A percentile compares a stretch with the other conserved stretches of the same genome.
Conservation (phyloP, 2,888 invertebrate genomes). For the Taenaris catops region DNA sequence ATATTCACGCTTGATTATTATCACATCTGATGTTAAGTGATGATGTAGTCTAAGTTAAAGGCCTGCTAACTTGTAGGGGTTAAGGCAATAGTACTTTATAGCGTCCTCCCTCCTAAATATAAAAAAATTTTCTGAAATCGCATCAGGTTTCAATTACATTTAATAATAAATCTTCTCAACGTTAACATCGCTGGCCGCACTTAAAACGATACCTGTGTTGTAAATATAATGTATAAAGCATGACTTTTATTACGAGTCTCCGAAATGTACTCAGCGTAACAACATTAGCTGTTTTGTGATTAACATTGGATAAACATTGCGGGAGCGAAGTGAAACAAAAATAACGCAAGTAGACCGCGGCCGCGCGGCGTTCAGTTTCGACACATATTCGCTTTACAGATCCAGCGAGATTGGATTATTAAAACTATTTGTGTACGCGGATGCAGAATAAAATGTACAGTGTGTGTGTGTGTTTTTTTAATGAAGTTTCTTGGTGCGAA, state of each 20-base stretch:
- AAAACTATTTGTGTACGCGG: conserved; percentile 39
- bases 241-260: no score
- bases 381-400: conserved; percentile 45
- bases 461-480: conserved; percentile 25
- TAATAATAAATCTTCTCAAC: conserved; percentile 1
- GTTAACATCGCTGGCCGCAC: background rate
- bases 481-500: conserved; percentile 17
- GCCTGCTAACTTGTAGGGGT: no score
- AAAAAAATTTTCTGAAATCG: no score
- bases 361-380: conserved; percentile 48
- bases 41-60: no score
- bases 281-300: conserved; percentile 46
- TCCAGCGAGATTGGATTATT: conserved; percentile 44
- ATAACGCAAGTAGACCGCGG: conserved; percentile 55
- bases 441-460: conserved; percentile 22
- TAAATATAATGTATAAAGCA: no score
- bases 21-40: no score
- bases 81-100: no score
- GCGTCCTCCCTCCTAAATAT: no score
- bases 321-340: conserved; percentile 54
- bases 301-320: conserved; percentile 60
- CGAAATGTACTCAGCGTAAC: conserved; percentile 9
- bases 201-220: no score
- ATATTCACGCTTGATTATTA: no score
- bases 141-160: background rate